Conservation (phyloP, 1,140 invertebrate species). For the Pantala flavescens region DNA sequence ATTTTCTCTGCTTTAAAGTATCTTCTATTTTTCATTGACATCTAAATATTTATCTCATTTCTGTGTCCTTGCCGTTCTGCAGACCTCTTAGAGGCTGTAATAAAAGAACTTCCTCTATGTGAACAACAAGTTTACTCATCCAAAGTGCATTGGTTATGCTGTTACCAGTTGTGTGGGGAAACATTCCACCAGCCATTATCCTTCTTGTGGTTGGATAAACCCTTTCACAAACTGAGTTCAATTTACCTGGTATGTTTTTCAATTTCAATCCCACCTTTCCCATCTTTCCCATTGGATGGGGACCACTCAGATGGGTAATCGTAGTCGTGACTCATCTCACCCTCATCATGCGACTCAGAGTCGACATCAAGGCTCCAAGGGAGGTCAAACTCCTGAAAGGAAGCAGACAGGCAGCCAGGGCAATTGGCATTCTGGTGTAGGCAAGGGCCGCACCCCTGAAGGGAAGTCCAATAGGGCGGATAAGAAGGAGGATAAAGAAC, state of each 20-base stretch:
- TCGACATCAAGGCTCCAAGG: slow-evolving; percentile 14
- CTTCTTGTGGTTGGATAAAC: background rate
- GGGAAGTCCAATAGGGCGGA: slow-evolving; percentile 18
- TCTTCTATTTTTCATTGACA: slow-evolving; percentile 10
- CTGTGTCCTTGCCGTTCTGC: background rate
- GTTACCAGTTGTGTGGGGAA: background rate
- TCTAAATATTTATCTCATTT: background rate
- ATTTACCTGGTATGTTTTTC: slow-evolving; percentile 7
- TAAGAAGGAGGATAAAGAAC: slow-evolving; percentile 21
- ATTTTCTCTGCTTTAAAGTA: background rate
- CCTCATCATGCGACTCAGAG: slow-evolving; percentile 15
- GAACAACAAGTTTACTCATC: background rate
- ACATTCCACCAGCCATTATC: background rate
- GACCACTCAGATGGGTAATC: slow-evolving; percentile 16
- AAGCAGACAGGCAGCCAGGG: slow-evolving; percentile 18
- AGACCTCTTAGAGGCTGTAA: background rate
- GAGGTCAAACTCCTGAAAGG: slow-evolving; percentile 16
- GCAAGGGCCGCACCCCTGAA: slow-evolving; percentile 19
- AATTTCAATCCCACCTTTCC: slow-evolving; percentile 9
- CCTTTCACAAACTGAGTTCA: background rate
- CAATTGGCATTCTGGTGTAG: slow-evolving; percentile 18
- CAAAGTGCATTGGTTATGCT: slow-evolving; percentile 1
- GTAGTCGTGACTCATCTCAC: slow-evolving; percentile 14
- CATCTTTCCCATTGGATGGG: slow-evolving; percentile 6
- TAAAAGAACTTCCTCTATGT: background rate